Base-by-base conservation (phyloP, 1,140 invertebrate species). In the Stegodyphus mimosarum region DNA sequence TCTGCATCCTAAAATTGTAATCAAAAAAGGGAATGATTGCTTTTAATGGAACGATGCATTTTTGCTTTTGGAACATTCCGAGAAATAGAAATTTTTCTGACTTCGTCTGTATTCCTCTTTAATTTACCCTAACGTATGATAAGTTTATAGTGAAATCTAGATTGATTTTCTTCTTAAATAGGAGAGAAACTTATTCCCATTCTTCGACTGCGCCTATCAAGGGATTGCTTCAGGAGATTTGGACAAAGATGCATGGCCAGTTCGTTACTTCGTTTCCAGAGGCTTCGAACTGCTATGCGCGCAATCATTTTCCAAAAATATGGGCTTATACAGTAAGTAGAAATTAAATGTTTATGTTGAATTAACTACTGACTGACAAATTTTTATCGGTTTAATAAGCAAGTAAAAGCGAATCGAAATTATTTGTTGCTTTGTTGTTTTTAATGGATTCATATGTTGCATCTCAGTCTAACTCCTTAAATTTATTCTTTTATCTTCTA, bases 261-360 rank as follows among this genome's bases (percentile, higher is more conserved):
- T 98, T 64, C 93, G 97, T 73, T 94, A 95, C 89, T 98, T 98
- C 88, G 95, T 93, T 5, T 90, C 93, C 71, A 91, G 94, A 86
- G 96, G 96, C 55, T 95, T 98, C 90, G 97, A 99, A 91, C 92
- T 98, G 15, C 92, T 99, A 63, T 95, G 95, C 89, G 94, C 96
- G 7, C 98, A 99, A 90, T 98, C 97, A 11, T 99, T 98, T 92
- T 97, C 97, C 17, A 99, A 99, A 92, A 99, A 99, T 91, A 99
- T 99, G 92, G 97, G 97, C 10, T 91, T 99, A 2, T 99, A 99
- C 91, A 98, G 87, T 87, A 66, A 83, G 75, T 79, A 64, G 2
- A 60, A 60, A 60, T 10, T 60, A 9, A 5, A 33, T 33, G 33
- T 33, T 33, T 33, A 33, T 33, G 33, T 33, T 33, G 33, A 33